Evolutionary conservation across 2,888 invertebrate species (phyloP).

Genomic region (Pterobdella sp.): DNA sequence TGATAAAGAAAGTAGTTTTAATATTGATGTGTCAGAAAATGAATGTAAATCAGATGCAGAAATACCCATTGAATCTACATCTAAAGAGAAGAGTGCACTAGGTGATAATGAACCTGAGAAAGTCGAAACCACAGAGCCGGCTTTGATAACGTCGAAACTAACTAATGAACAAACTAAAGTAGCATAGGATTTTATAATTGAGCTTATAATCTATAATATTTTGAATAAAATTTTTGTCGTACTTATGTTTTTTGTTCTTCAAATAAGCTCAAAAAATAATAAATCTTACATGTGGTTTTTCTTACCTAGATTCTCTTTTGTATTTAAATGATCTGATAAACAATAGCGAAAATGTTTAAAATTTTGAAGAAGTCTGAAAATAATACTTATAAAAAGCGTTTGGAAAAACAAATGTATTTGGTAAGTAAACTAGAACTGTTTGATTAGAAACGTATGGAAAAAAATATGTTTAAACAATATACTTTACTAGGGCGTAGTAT

Average conservation of each 20-base stretch:
- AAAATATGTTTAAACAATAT: neutral
- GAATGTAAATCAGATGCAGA: neutral
- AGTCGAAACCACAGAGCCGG: neutral
- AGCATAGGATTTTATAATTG: neutral
- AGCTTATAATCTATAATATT: neutral
- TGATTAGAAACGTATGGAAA: neutral
- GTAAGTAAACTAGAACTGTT: neutral
- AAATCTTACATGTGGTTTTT: too few relatives aligned
- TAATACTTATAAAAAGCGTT: conserved; percentile 13
- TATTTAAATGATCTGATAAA: neutral
- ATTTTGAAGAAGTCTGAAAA: conserved; percentile 3
- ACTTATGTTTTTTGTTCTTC: too few relatives aligned
- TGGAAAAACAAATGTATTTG: conserved; percentile 23
- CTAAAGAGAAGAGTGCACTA: neutral
- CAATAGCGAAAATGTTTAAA: neutral
- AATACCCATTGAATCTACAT: neutral
- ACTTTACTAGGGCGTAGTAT: conserved; percentile 61
- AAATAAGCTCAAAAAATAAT: too few relatives aligned
- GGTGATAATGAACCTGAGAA: neutral
- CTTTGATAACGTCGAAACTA: neutral
- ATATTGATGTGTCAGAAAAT: neutral
- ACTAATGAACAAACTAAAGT: neutral
- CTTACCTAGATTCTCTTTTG: neutral
- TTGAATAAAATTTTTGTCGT: neutral
- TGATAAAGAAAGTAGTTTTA: neutral